Conservation (phyloP, 2,113 vertebrate genomes). For the Tilapia sparmanii region DNA sequence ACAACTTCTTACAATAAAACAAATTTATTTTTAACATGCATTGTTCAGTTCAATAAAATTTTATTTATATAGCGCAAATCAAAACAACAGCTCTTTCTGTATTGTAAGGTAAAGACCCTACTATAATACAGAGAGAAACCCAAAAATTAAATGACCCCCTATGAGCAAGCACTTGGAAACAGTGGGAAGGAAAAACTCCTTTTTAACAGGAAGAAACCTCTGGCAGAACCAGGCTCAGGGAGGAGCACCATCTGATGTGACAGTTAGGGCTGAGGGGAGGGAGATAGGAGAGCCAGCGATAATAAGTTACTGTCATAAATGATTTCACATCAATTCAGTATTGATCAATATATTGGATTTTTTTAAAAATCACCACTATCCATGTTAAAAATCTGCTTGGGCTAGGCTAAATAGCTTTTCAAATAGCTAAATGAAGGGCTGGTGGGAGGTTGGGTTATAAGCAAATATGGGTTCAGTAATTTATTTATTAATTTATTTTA, state of each 20-base stretch:
- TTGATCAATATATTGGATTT: neutral
- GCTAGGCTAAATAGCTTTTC: neutral
- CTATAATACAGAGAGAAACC: neutral
- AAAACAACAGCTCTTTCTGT: neutral
- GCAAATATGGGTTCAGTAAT: neutral
- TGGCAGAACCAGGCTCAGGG: neutral
- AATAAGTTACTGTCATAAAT: neutral
- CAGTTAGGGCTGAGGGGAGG: neutral
- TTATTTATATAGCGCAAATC: neutral
- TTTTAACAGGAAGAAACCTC: neutral
- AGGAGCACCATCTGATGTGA: neutral
- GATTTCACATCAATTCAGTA: neutral
- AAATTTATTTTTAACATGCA: neutral
- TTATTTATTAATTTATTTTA: neutral
- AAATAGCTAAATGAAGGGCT: neutral
- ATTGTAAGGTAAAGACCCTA: neutral
- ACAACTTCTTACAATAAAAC: neutral
- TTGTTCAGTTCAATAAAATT: neutral
- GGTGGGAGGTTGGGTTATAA: neutral
- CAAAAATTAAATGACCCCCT: rapidly evolving
- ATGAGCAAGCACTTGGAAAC: neutral
- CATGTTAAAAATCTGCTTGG: neutral
- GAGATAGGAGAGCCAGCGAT: neutral
- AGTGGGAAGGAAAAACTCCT: neutral
- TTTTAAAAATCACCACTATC: neutral